Base-by-base conservation (phyloP, 2,113 vertebrate genomes). In the Halcyon senegalensis region DNA sequence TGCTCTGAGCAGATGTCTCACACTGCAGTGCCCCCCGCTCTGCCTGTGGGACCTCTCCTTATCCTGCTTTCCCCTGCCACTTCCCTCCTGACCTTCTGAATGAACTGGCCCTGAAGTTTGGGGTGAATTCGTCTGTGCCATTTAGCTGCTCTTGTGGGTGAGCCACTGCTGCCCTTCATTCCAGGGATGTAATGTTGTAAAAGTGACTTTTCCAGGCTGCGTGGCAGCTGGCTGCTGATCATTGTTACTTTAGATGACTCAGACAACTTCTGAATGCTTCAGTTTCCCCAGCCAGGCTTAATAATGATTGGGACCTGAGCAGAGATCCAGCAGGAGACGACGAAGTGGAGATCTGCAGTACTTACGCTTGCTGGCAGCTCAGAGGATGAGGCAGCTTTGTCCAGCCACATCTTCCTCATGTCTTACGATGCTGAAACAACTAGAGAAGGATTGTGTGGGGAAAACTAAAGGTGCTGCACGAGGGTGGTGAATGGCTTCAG, bases 241-340 rank as follows among this genome's bases (percentile, higher is more conserved):
- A 75, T 68, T 88, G 58, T 69, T 93, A 62, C 70, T 87, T 85
- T 91, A 44, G 31, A 67, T 93, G 89, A 91, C 81, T 92, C 66
- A 68, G 77, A 78, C 53, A 91, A 28, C 62, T 89, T 92, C 33
- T 84, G 69, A 84, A 82, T 89, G 70, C 58, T 86, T 94, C 46
- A 4, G 70, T 83, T 95, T 94, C 78, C 50, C 48, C 67, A 89
- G 58, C 74, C 62, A 77, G 69, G 48, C 77, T 95, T 92, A 63
- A 19, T 23, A 80, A 48, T 43, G 73, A 68, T 84, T 73, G 69
- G 4, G 5, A 93, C 28, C 48, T 2, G 16, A 16, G 43, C 81
- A 69, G 70, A 87, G 70, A 76, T 85, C 33, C 87, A 77, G 4
- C 10, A 85, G 66, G 73, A 80, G 28, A 37, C 90, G n/a, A 27